Conservation (phyloP, 2,797 vertebrate species). For the Typhlichthys eigenmanni region DNA sequence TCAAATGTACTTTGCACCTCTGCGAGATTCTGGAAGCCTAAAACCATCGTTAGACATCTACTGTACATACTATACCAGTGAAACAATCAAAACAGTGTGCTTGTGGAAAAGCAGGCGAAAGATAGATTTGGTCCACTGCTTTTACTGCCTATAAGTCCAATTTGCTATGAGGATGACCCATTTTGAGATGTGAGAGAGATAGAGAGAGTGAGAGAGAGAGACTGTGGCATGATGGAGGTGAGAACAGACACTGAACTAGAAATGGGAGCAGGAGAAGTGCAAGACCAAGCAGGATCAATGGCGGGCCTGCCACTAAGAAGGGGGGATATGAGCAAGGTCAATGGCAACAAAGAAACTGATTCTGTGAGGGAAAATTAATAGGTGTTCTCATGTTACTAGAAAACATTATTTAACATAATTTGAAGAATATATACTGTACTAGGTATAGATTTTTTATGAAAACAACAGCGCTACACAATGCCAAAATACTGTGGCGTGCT, state of each 20-base stretch:
- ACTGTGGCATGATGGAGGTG: conserved; percentile 4
- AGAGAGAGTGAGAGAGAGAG: neutral
- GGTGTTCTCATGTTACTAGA: neutral
- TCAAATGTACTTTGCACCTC: too few relatives aligned
- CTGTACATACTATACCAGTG: too few relatives aligned
- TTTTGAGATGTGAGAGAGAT: neutral
- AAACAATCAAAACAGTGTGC: too few relatives aligned
- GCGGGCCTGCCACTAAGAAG: neutral
- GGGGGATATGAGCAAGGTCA: neutral
- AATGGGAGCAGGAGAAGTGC: conserved; percentile 4
- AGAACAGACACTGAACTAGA: conserved; percentile 7
- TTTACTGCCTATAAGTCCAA: too few relatives aligned
- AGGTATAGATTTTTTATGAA: neutral
- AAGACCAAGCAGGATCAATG: conserved; percentile 3
- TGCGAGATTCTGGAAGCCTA: too few relatives aligned
- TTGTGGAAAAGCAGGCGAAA: too few relatives aligned
- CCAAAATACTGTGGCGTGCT: neutral
- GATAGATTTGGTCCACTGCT: too few relatives aligned
- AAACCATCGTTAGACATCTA: too few relatives aligned
- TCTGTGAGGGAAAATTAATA: neutral
- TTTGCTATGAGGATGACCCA: too few relatives aligned
- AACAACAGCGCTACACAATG: neutral
- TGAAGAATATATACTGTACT: neutral
- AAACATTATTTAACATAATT: neutral
- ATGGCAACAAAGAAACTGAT: neutral